Evolutionary conservation across 2,888 invertebrate genomes (phyloP), one percentile per base, ranked within the genome.

Genomic region (Cremastobaeus sp.): DNA sequence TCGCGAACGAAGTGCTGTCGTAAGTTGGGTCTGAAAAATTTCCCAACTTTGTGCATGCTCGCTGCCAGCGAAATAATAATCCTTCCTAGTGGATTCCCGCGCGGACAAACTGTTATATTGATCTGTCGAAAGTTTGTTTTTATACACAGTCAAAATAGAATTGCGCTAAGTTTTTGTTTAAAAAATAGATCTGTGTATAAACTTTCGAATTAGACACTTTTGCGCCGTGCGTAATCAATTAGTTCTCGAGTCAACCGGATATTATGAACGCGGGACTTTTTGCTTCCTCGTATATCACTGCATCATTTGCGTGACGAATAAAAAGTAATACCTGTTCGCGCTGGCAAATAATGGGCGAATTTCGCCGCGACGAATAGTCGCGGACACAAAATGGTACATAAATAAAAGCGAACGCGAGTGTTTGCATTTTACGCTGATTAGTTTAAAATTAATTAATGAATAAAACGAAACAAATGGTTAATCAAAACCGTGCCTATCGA

Each of bases 121-220:
- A 52, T 64, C 34, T 17, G 43, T 52, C 11, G 17, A 43, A 64
- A 50, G 62, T 34, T 64, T 64, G 21, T 34, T 43, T 64, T 34
- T 32, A 17, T 25, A 12, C n/a, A 17, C 32, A 34, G 28, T 52
- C 14, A 21, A 48, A 50, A 28, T 21, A 11, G 4, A 28, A 60
- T 30, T 32, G 50, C 9, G n/a, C 9, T 12, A 6, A 6, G 21
- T 47, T 59, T 47, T 28, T 37, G 9, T 41, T 50, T 9, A 34
- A 50, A 37, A 28, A 17, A 6, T n/a, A n/a, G n/a, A n/a, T n/a
- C n/a, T n/a, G n/a, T n/a, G n/a, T n/a, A n/a, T n/a, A n/a, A 52
- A 25, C 14, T 18, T 12, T 3, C 2, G 20, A 28, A 28, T 30
- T 47, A 47, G 6, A 32, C 32, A 18, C 18, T 30, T 54, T 30